These are phyloP conservation scores for Notechis scutatus DNA, from an alignment of 2,113 vertebrate species.

Conservation along the genomic window DNA sequence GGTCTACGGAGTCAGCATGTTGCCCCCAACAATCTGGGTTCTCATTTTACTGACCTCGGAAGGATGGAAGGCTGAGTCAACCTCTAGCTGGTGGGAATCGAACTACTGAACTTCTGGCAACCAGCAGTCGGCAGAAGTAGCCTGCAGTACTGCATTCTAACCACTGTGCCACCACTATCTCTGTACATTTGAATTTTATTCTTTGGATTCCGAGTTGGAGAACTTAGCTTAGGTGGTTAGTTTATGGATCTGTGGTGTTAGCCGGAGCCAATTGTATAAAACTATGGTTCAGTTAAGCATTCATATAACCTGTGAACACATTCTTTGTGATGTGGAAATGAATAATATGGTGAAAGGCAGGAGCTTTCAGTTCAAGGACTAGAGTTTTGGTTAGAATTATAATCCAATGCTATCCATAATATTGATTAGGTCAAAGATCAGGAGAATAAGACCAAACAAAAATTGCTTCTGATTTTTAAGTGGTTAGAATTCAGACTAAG, in stretches of 20 bases:
- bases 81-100: too few species aligned
- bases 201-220: background rate
- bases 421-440: background rate
- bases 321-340: background rate
- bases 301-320: background rate
- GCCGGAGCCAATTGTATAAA: background rate
- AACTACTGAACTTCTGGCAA: too few species aligned
- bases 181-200: background rate
- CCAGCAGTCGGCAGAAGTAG: too few species aligned
- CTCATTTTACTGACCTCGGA: too few species aligned
- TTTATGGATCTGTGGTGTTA: background rate
- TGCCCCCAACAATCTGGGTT: too few species aligned
- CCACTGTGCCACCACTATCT: background rate
- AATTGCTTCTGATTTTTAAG: background rate
- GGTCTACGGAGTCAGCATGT: too few species aligned
- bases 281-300: background rate
- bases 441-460: background rate
- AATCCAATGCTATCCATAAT: background rate
- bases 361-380: background rate
- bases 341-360: background rate
- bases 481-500: background rate
- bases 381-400: background rate
- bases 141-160: too few species aligned
- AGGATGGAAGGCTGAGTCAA: too few species aligned
- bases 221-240: background rate